Percentiles rank a stretch among this genome's conserved stretches.
Conservation (phyloP, 1,140 invertebrate genomes). For the Magallana angulata region DNA sequence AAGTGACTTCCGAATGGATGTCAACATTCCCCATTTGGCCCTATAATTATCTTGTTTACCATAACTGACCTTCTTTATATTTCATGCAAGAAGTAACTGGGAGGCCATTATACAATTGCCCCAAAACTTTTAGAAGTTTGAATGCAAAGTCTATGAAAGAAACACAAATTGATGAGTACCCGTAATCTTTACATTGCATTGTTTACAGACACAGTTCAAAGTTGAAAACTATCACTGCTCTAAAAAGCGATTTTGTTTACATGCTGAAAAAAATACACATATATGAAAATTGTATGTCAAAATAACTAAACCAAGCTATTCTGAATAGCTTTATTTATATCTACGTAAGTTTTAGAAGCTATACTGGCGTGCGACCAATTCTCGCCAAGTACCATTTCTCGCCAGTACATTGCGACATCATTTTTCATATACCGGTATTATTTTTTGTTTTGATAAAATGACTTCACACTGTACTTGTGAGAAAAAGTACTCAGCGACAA, state of each 20-base stretch:
- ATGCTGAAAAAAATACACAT: not conserved
- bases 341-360: not conserved
- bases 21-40: too few species aligned
- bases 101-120: not conserved
- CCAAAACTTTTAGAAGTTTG: constrained; percentile 1
- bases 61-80: too few species aligned
- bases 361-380: not conserved
- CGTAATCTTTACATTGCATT: not conserved
- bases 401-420: too few species aligned
- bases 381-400: too few species aligned
- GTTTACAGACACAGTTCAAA: not conserved
- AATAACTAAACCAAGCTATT: not conserved
- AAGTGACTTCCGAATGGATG: too few species aligned
- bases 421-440: too few species aligned
- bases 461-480: too few species aligned
- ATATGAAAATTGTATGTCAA: not conserved
- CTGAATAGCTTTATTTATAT: not conserved
- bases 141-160: not conserved
- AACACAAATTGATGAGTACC: not conserved
- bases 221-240: too few species aligned
- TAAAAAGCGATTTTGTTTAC: not conserved
- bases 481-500: too few species aligned
- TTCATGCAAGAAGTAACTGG: not conserved
- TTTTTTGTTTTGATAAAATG: too few species aligned
- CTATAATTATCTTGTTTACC: too few species aligned